Base-by-base conservation (phyloP, 2,888 invertebrate genomes). In the Calameuta idolon region DNA sequence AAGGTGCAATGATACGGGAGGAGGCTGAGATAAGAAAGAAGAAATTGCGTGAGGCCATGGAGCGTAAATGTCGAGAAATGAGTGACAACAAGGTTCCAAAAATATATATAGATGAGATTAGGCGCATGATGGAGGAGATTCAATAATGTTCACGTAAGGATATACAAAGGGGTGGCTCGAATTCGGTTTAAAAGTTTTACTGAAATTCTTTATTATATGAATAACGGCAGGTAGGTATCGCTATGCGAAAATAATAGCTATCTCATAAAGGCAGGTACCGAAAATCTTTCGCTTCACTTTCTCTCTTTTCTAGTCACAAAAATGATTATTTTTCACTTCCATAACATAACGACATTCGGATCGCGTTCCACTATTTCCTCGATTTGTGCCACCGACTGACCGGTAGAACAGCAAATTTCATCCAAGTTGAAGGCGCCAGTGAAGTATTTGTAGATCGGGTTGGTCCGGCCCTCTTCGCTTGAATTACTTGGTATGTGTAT, bases 341-440 rank as follows among this genome's bases (percentile, higher is more conserved):
- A 97, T 81, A 97, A 94, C 85, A 97, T 93, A 75, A 95, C 94
- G 79, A 97, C 94, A 92, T 96, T 96, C 37, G 96, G 94, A 92
- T 98, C 97, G 80, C 95, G 94, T 86, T 97, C 97, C 31, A 98
- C 94, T 81, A 96, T 94, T 84, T 96, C 95, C 87, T 97, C 97
- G 76, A 98, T 93, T 80, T 96, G 95, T 71, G 94, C 94, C 11
- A 95, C 93, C 77, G 95, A 95, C 73, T 97, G 93, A 30, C 95
- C 95, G 12, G 96, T 96, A 79, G 95, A 94, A 89, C 97, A 97
- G 91, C 98, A 98, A 86, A 98, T 98, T 92, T 98, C 97, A 92
- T 98, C 98, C 79, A 96, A 94, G 89, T 95, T 96, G 81, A 95
- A 95, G 1, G 94, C 92, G 0, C 98, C 98, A 73, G 96, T 96